A percentile compares a stretch with the other conserved stretches of the same genome.
Conservation (phyloP, 2,888 invertebrate species). For the Eupeodes luniger region DNA sequence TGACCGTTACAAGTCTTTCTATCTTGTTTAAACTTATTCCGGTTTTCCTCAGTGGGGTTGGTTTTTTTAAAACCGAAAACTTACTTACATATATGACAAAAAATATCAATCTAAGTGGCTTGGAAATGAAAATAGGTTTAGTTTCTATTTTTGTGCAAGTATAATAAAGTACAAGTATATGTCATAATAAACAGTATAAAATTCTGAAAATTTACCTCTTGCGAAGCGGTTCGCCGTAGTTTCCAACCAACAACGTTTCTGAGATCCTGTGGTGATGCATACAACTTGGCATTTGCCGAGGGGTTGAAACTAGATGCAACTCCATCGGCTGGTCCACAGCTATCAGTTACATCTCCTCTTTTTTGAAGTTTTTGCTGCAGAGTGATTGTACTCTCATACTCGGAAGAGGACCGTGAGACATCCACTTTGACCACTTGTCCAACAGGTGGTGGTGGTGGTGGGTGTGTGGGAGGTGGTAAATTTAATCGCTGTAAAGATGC, state of each 20-base stretch:
- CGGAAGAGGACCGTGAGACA: slow-evolving; percentile 84
- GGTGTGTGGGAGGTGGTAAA: slow-evolving; percentile 91
- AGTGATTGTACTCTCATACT: slow-evolving; percentile 84
- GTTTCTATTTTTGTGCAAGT: too few relatives aligned
- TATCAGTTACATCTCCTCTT: slow-evolving; percentile 79
- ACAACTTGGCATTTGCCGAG: slow-evolving; percentile 92
- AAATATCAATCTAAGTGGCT: too few relatives aligned
- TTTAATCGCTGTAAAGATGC: slow-evolving; percentile 84
- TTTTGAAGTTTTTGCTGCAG: slow-evolving; percentile 83
- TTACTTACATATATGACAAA: too few relatives aligned
- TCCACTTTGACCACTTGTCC: slow-evolving; percentile 90
- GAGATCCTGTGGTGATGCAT: slow-evolving; percentile 94
- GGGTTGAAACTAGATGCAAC: slow-evolving; percentile 96
- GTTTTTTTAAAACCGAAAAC: too few relatives aligned
- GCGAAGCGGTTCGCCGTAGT: slow-evolving; percentile 85
- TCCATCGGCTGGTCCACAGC: slow-evolving; percentile 80
- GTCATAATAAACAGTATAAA: too few relatives aligned
- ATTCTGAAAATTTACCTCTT: slow-evolving; percentile 77
- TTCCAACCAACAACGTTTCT: slow-evolving; percentile 88
- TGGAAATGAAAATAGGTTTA: too few relatives aligned
- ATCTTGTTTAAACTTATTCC: too few relatives aligned
- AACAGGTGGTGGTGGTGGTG: slow-evolving; percentile 92
- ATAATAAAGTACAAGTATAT: too few relatives aligned
- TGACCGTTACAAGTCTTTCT: too few relatives aligned
- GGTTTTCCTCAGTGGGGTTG: too few relatives aligned